Conservation (phyloP, 2,797 vertebrate species). For the Kryptopterus vitreolus region DNA sequence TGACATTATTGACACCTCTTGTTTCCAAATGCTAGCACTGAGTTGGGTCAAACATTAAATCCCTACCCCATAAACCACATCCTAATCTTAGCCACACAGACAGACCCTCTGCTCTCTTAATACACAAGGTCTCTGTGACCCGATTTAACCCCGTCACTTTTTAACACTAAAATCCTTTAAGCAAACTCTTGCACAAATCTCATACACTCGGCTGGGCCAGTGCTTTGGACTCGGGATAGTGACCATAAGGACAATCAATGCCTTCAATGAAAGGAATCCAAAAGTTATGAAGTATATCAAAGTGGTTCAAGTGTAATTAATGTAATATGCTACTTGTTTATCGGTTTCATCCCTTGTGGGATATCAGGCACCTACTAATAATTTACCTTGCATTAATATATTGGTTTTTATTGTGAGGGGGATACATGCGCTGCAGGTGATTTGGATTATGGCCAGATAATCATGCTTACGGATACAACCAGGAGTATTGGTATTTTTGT, state of each 20-base stretch:
- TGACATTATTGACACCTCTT: slow-evolving; percentile 44
- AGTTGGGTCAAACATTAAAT: slow-evolving; percentile 40
- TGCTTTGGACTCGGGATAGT: slow-evolving; percentile 9
- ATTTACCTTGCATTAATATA: slow-evolving; percentile 3
- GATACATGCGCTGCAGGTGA: too few relatives aligned
- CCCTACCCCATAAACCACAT: slow-evolving; percentile 37
- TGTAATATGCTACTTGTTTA: background rate
- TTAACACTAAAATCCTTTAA: slow-evolving; percentile 46
- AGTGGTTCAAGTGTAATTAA: background rate
- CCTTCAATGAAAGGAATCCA: background rate
- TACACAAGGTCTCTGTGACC: slow-evolving; percentile 37
- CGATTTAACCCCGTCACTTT: slow-evolving; percentile 51
- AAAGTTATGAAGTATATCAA: slow-evolving; percentile 21
- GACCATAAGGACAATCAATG: slow-evolving; percentile 22
- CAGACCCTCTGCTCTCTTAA: slow-evolving; percentile 18
- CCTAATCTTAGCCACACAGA: slow-evolving; percentile 51
- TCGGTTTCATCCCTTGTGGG: background rate
- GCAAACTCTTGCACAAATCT: slow-evolving; percentile 46
- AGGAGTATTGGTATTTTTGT: background rate
- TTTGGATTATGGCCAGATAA: background rate
- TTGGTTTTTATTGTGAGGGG: background rate
- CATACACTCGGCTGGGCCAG: slow-evolving; percentile 9
- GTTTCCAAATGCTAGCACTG: slow-evolving; percentile 28
- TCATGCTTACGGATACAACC: background rate
- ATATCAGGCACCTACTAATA: background rate